Evolutionary conservation across 2,888 invertebrate species (phyloP), one percentile per base, ranked within the genome.

Genomic region (Tenthredo livida): DNA sequence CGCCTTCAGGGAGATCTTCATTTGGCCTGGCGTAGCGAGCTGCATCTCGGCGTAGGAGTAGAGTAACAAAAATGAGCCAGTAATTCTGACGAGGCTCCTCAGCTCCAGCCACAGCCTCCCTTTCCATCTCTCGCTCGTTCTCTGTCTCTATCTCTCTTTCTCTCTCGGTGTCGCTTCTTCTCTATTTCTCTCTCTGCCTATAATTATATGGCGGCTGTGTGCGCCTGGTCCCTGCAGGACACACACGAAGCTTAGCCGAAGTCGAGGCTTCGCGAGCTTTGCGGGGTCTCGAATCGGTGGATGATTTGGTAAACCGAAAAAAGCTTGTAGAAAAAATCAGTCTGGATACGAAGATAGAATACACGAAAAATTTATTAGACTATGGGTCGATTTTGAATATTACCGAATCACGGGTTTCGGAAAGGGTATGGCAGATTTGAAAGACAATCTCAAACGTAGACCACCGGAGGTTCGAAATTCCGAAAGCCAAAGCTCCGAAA

Each of bases 41-140:
- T 54, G 54, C 54, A 54, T 54, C 54, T 17, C 61, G 65, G 83
- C 65, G 83, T 83, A 83, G 85, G 54, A 54, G 78, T 80, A 50
- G 78, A 85, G 80, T 50, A 85, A 85, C 67, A 85, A 85, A 85
- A 85, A 85, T 85, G 85, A 61, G 70, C 77, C 80, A 15, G 78
- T 85, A 82, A 85, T 78, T 85, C 85, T 67, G 85, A 85, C 67
- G 80, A 67, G 77, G 40, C 61, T 75, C 15, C 84, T 80, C 54
- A 78, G 78, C 78, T 29, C 61, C 73, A 10, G 21, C 40, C 21
- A 17, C 72, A 37, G 37, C 37, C 40, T 21, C 40, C 37, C 72
- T 72, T n/a, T 40, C 72, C 72, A 7, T 72, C 25, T 65, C 12
- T 25, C 21, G 17, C 2, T 37, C 37, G 21, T 37, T 37, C 37